Percentiles rank a stretch among this genome's conserved stretches.
Evolutionary conservation across 2,797 vertebrate species (phyloP).

Genomic region (Megaceryle alcyon): DNA sequence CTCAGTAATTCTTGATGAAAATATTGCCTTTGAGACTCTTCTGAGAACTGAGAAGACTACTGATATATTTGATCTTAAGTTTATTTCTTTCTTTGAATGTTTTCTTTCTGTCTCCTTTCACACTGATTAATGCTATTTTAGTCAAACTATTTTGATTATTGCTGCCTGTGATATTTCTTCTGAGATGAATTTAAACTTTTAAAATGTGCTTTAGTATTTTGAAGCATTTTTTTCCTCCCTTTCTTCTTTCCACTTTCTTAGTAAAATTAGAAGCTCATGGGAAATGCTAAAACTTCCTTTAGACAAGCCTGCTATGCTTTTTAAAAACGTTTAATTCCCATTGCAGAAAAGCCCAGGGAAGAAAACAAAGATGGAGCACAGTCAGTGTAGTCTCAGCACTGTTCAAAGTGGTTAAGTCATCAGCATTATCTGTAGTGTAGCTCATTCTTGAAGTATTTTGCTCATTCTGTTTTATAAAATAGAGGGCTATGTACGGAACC

Average conservation of each 20-base stretch:
- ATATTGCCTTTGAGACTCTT: neutral
- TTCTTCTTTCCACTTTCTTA: neutral
- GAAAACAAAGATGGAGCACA: neutral
- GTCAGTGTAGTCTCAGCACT: neutral
- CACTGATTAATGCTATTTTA: neutral
- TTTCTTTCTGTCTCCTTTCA: constrained; percentile 2
- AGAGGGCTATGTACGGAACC: neutral
- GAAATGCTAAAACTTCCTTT: neutral
- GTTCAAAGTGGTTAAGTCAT: neutral
- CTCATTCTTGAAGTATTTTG: neutral
- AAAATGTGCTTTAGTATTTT: neutral
- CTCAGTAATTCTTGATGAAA: constrained; percentile 10
- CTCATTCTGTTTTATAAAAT: neutral
- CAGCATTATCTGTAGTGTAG: neutral
- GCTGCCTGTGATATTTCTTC: neutral
- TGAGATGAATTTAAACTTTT: neutral
- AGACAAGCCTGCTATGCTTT: neutral
- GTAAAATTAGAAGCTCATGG: neutral
- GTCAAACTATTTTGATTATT: neutral
- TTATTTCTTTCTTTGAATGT: neutral
- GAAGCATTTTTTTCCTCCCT: neutral
- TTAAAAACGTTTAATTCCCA: neutral
- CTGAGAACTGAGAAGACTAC: neutral
- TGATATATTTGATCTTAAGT: neutral
- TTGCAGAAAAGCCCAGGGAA: neutral